Percentiles rank a stretch among this genome's conserved stretches.
Evolutionary conservation across 1,140 invertebrate species (phyloP).

Genomic region (Lasioglossum baleicum): DNA sequence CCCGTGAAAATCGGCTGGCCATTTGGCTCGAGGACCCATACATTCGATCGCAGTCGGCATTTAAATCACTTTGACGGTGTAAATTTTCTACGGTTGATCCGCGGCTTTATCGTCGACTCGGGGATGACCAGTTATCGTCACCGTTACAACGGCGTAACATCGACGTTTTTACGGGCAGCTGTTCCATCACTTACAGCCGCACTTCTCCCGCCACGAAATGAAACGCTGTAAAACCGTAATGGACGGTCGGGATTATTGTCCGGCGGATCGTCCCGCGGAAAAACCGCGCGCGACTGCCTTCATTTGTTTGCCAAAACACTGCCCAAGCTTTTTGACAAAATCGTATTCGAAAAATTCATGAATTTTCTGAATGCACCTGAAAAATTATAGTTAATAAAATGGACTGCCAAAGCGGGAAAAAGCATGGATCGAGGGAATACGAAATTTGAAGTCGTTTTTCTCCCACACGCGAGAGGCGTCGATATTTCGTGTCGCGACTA

Average conservation of each 20-base stretch:
- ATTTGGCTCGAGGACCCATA: slow-evolving; percentile 3
- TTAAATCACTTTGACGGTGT: slow-evolving; percentile 45
- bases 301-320: too few relatives aligned
- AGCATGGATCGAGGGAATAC: too few relatives aligned
- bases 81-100: slow-evolving; percentile 44
- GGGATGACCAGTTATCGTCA: slow-evolving; percentile 43
- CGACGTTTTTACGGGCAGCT: slow-evolving; percentile 46
- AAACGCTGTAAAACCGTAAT: slow-evolving; percentile 43
- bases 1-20: slow-evolving; percentile 39
- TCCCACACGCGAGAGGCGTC: not conserved
- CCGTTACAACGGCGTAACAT: slow-evolving; percentile 31
- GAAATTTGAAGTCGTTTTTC: too few relatives aligned
- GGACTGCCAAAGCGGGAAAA: too few relatives aligned
- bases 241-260: slow-evolving; percentile 15
- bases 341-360: too few relatives aligned
- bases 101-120: slow-evolving; percentile 38
- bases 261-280: not conserved
- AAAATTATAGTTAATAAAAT: too few relatives aligned
- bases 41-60: slow-evolving; percentile 1
- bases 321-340: not conserved
- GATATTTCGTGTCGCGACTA: not conserved
- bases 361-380: too few relatives aligned
- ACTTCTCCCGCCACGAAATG: slow-evolving; percentile 38
- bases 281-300: too few relatives aligned
- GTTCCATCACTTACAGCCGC: slow-evolving; percentile 37